phyloP scores from a whole-genome alignment of 2,797 vertebrate species.

The Hypotaenidia philippensis region DNA sequence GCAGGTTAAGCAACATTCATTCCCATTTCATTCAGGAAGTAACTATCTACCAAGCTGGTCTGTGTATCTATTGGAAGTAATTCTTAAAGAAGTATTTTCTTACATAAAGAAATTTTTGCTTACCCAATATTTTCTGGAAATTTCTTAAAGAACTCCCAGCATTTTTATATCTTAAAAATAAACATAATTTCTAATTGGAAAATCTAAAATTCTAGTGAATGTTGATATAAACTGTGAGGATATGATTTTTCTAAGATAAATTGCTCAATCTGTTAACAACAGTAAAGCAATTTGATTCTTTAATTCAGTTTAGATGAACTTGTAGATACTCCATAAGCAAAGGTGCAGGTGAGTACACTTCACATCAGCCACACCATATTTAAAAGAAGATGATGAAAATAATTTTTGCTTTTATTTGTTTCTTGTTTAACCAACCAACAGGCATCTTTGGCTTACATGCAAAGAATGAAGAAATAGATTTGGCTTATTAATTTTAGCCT shows the following conservation, averaged over 20 bases:
- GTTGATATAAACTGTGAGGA: not conserved
- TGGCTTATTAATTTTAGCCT: not conserved
- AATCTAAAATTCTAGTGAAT: not conserved
- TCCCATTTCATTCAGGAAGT: not conserved
- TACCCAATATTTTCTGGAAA: not conserved
- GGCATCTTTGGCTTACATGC: not conserved
- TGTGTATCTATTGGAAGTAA: not conserved
- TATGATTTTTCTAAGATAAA: not conserved
- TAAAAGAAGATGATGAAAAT: not conserved
- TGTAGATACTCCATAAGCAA: not conserved
- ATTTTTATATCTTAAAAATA: not conserved
- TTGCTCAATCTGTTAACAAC: not conserved
- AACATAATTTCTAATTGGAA: not conserved
- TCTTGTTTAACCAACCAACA: not conserved
- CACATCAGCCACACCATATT: not conserved
- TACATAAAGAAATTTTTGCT: not conserved
- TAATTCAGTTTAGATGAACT: not conserved
- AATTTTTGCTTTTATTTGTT: not conserved
- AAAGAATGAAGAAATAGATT: not conserved
- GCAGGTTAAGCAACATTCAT: not conserved
- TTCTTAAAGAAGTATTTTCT: not conserved
- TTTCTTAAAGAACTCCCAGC: not conserved
- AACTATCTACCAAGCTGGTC: not conserved
- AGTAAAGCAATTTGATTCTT: not conserved
- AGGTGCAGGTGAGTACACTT: not conserved